These are phyloP conservation scores for Muscicapa comitata DNA, from an alignment of 2,797 vertebrate species.

Conservation along the genomic window DNA sequence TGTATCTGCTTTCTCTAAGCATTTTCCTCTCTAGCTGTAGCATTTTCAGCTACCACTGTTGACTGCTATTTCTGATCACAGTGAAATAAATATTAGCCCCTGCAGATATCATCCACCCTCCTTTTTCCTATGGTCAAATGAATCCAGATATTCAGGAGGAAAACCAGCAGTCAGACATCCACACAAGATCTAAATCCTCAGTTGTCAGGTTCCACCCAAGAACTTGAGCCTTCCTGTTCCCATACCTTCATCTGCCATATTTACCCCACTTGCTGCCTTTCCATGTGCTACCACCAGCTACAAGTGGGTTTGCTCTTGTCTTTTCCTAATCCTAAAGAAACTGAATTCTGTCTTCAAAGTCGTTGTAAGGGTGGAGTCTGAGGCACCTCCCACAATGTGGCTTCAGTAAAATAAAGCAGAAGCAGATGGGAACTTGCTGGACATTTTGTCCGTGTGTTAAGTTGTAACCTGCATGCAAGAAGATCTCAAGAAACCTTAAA, in stretches of 20 bases:
- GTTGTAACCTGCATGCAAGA: not conserved
- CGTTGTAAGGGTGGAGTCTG: not conserved
- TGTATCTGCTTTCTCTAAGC: not conserved
- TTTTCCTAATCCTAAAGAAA: not conserved
- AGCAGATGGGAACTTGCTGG: not conserved
- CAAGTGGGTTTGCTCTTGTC: not conserved
- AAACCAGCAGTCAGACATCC: not conserved
- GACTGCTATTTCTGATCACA: not conserved
- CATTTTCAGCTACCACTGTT: not conserved
- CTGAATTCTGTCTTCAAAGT: not conserved
- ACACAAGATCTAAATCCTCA: not conserved
- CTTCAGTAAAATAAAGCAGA: not conserved
- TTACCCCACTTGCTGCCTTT: not conserved
- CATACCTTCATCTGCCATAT: not conserved
- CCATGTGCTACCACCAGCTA: not conserved
- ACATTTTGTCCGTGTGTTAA: not conserved
- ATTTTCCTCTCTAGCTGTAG: not conserved
- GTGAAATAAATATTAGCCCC: not conserved
- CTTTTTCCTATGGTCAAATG: not conserved
- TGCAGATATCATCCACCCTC: not conserved
- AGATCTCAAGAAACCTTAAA: not conserved
- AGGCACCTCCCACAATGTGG: not conserved
- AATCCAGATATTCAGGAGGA: not conserved
- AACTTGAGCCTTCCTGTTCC: not conserved
- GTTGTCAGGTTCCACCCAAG: not conserved